A percentile compares a stretch with the other conserved stretches of the same genome.
Conservation (phyloP, 2,113 vertebrate genomes). For the Donacobius atricapilla region DNA sequence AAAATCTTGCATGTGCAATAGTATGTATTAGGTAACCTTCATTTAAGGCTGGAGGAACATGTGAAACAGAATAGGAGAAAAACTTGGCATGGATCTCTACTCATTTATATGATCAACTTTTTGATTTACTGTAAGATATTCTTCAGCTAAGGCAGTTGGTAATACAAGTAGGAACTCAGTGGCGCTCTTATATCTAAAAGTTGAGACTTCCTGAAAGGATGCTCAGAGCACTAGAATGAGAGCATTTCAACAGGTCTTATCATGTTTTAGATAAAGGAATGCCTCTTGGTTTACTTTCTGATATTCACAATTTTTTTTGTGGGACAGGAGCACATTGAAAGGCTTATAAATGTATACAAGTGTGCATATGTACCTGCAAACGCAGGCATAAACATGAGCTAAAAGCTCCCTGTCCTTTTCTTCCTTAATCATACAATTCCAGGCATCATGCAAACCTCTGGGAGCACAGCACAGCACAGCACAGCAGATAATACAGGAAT, state of each 20-base stretch:
- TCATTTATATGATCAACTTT: neutral
- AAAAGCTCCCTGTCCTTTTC: neutral
- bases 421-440: neutral
- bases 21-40: neutral
- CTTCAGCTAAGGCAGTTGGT: neutral
- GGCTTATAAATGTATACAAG: accelerated
- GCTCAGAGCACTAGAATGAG: neutral
- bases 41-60: constrained; percentile 37
- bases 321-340: neutral
- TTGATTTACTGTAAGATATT: neutral
- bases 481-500: neutral
- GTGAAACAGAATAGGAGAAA: constrained; percentile 1
- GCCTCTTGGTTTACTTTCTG: neutral
- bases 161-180: neutral
- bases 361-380: accelerated
- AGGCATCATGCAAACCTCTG: neutral
- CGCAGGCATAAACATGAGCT: neutral
- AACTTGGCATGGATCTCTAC: neutral
- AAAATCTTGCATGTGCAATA: constrained; percentile 44
- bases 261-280: neutral
- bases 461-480: neutral
- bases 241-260: neutral
- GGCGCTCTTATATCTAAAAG: neutral
- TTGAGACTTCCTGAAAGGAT: neutral
- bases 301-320: neutral